Conservation (phyloP, 92 coral and sea anemone species). For the Bergia sp. region DNA sequence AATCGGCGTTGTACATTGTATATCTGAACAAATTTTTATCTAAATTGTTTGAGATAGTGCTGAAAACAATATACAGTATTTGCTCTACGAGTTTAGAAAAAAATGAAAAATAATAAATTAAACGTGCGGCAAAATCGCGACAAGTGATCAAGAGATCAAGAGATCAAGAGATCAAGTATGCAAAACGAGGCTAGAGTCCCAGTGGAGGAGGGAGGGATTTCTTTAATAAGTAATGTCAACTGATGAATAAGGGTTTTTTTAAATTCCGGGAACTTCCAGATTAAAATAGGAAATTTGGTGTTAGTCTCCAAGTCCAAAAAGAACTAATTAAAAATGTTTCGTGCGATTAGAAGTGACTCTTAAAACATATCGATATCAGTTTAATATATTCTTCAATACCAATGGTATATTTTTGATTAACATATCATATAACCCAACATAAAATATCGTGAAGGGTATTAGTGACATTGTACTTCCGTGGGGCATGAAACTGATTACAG, state of each 20-base stretch:
- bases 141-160: not conserved
- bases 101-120: too few relatives aligned
- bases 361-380: not conserved
- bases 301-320: not conserved
- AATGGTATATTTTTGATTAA: too few relatives aligned
- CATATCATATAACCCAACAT: not conserved
- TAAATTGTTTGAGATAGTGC: not conserved
- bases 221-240: too few relatives aligned
- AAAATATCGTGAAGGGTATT: not conserved
- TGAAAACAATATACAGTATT: too few relatives aligned
- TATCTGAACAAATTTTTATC: not conserved
- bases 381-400: not conserved
- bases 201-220: too few relatives aligned
- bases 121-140: not conserved
- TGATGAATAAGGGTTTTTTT: not conserved
- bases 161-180: not conserved
- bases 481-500: not conserved
- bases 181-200: not conserved
- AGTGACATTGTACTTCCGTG: not conserved
- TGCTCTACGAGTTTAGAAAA: not conserved
- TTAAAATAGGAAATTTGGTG: not conserved
- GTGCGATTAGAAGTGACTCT: not conserved
- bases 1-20: not conserved
- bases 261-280: not conserved
- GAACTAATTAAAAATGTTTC: not conserved